Base-by-base conservation (phyloP, 1,140 invertebrate species). In the Sitodiplosis mosellana region DNA sequence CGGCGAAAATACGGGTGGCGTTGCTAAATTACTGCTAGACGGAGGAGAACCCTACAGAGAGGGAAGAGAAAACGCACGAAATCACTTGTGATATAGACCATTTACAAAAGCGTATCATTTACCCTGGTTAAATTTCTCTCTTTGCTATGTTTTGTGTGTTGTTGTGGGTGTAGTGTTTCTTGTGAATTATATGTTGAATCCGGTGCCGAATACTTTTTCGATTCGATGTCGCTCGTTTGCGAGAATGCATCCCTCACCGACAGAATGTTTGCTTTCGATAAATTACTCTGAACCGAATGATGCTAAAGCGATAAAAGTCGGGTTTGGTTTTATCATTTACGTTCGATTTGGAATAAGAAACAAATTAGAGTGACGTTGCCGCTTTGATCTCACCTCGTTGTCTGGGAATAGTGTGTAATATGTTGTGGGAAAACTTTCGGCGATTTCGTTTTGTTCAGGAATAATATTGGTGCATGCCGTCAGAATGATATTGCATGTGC, bases 401-500 rank as follows among this genome's bases (percentile, higher is more conserved):
- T 34, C 52, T 27, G 27, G 27, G 10, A 27, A 27, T 10, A 27
- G 14, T 40, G 38, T 40, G 38, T 19, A 40, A 19, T 27, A 27
- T 3, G 59, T 53, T 48, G 61, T 60, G n/a, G 59, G 59, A n/a
- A 55, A 56, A 20, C 49, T 18, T 46, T 45, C 36, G 19, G 40
- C 15, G 2, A 49, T 6, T 18, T 54, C 43, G 17, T 41, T 21
- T 40, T 53, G 43, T 2, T 55, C 47, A 4, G 59, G 56, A 45
- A 61, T 36, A 47, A 63, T 59, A 46, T 65, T 60, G 0, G 61
- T 60, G 17, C 65, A 64, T 2, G 71, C 63, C 0, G 73, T 70
- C n/a, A 77, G 57, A 8, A 76, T 68, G 36, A 81, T 81, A 54
- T 72, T 81, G 54, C 76, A 81, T 0, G 78, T 80, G 58, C 78